Conservation (phyloP, 2,113 vertebrate species). For the Leiothrix lutea region DNA sequence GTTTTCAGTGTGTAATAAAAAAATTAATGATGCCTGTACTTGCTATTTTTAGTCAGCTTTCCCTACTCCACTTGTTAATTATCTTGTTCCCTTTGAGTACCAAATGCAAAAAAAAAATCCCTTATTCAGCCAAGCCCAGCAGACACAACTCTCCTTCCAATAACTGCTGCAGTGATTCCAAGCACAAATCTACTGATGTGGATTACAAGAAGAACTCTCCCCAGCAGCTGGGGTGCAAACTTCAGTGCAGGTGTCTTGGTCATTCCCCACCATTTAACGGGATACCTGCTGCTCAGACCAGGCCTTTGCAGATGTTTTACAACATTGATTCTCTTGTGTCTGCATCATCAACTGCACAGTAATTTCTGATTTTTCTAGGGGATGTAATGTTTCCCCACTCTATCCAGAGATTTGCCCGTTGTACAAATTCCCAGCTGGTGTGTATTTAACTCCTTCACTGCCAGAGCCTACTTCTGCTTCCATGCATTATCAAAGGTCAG, state of each 20-base stretch:
- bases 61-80: background rate
- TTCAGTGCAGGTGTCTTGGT: background rate
- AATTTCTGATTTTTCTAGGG: background rate
- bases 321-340: background rate
- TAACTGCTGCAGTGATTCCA: background rate
- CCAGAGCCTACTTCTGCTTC: background rate
- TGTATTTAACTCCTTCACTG: background rate
- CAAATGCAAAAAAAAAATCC: background rate
- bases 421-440: background rate
- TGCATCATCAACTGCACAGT: background rate
- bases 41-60: background rate
- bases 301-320: background rate
- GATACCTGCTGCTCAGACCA: background rate
- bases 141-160: background rate
- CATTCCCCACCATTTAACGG: background rate
- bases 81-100: background rate
- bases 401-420: background rate
- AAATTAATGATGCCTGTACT: background rate
- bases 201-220: background rate
- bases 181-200: background rate
- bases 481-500: background rate
- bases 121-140: background rate
- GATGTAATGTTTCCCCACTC: background rate
- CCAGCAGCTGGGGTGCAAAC: rapidly evolving
- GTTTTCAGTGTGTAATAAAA: background rate